Evolutionary conservation across 2,797 vertebrate species (phyloP), one percentile per base, ranked within the genome.

Genomic region (Saxicola maurus): DNA sequence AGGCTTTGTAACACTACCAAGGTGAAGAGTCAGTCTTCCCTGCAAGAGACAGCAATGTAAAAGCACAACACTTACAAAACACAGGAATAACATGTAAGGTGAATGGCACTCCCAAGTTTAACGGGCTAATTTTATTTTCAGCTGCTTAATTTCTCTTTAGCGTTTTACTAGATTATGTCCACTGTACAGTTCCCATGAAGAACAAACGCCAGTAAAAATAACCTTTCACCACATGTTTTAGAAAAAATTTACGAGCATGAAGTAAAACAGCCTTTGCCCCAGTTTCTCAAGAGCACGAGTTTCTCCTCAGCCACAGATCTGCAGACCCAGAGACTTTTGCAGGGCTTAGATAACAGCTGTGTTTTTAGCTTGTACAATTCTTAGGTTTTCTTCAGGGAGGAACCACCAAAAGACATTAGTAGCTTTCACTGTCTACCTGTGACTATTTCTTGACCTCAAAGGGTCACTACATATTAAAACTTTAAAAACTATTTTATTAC

Each of bases 21-120:
- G 45, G 30, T 9, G 6, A 83, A 62, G 43, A 48, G 18, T 49
- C 40, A 23, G 35, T 25, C 53, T 67, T 31, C 49, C 49, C 25
- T 59, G 28, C 33, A 73, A 40, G 4, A 68, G 23, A 46, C 12
- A 53, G 17, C 59, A 81, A 55, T 2, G 19, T 15, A 35, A 28
- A 30, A 67, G 20, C 0, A 56, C 20, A 83, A 35, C 25, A 24
- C 28, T 45, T 38, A 27, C 0, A 11, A 55, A 79, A 45, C 25
- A 42, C 20, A 52, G 35, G 53, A 43, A 21, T 6, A 33, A 42
- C 10, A 11, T 0, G 2, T 2, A 53, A 46, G 3, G 18, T 18
- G 12, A n/a, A 25, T 7, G 9, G 23, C 8, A 38, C n/a, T 72
- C 40, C 13, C 43, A 48, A 48, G 7, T 45, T 52, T 59, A 53